Percentiles rank a stretch among this genome's conserved stretches.
These are phyloP conservation scores for Cancer borealis DNA, from an alignment of 2,888 invertebrate genomes.

Conservation along the genomic window DNA sequence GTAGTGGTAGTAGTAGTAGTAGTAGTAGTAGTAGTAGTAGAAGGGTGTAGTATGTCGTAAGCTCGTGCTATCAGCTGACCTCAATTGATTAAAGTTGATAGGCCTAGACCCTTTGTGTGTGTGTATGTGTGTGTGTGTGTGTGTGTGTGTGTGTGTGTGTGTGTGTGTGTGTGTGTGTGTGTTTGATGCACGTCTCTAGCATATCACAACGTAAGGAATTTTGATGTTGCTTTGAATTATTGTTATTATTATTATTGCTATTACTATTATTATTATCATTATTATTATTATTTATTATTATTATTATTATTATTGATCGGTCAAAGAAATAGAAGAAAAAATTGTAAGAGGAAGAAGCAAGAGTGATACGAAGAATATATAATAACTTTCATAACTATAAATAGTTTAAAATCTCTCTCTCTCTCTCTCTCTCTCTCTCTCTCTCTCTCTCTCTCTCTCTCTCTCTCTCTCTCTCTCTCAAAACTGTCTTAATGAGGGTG, in stretches of 20 bases:
- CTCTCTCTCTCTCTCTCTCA: neutral
- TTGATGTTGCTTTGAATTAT: too few relatives aligned
- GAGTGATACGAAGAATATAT: neutral
- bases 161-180: slow-evolving; percentile 23
- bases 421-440: neutral
- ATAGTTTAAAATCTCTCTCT: too few relatives aligned
- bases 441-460: neutral
- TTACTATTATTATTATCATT: neutral
- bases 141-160: slow-evolving; percentile 20
- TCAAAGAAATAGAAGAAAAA: neutral
- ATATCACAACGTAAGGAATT: too few relatives aligned
- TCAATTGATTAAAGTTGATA: slow-evolving; percentile 7
- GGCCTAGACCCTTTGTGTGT: neutral
- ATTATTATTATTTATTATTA: neutral
- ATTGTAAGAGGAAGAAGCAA: neutral
- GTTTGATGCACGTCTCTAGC: too few relatives aligned
- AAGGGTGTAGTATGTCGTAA: neutral
- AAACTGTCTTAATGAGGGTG: neutral
- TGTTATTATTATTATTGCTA: neutral
- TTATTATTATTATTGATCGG: neutral
- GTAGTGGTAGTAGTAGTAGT: slow-evolving; percentile 26
- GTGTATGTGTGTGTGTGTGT: slow-evolving; percentile 11
- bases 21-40: neutral
- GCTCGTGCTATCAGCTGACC: slow-evolving; percentile 14
- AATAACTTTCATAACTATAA: neutral